Conservation (phyloP, 2,888 invertebrate species). For the Drosophila parthenogenetica region DNA sequence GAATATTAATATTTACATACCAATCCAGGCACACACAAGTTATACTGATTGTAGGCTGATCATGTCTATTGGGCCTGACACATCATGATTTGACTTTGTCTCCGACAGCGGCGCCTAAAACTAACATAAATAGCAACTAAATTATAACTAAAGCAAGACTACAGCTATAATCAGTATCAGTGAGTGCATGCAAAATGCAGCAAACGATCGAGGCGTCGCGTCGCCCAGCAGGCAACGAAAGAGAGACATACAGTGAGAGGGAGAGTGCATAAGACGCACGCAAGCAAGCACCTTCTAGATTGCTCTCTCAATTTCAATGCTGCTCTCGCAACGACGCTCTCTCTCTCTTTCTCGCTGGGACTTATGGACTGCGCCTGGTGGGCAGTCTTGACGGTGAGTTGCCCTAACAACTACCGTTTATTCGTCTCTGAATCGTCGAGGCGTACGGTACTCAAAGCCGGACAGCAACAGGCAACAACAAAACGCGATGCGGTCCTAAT, state of each 20-base stretch:
- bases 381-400: conserved; percentile 73
- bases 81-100: conserved; percentile 54
- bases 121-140: conserved; percentile 40
- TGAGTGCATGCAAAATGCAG: conserved; percentile 63
- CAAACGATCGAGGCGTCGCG: conserved; percentile 2
- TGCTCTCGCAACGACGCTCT: conserved; percentile 15
- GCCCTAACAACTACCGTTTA: conserved; percentile 60
- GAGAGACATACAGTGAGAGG: conserved; percentile 8
- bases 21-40: conserved; percentile 45
- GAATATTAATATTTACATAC: conserved; percentile 13
- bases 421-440: conserved; percentile 74
- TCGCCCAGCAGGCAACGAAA: conserved; percentile 14
- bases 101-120: conserved; percentile 58
- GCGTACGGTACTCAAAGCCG: conserved; percentile 68
- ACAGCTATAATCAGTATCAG: conserved; percentile 36
- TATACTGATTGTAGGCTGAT: conserved; percentile 52
- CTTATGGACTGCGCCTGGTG: conserved; percentile 16
- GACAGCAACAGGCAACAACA: conserved; percentile 54
- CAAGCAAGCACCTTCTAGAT: conserved; percentile 39
- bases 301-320: conserved; percentile 10
- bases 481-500: conserved; percentile 74
- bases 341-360: conserved; percentile 10
- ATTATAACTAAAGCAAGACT: conserved; percentile 44
- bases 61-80: conserved; percentile 68
- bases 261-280: conserved; percentile 30